Evolutionary conservation across 1,140 invertebrate genomes (phyloP), one percentile per base, ranked within the genome.

Genomic region (Ceratitis capitata): DNA sequence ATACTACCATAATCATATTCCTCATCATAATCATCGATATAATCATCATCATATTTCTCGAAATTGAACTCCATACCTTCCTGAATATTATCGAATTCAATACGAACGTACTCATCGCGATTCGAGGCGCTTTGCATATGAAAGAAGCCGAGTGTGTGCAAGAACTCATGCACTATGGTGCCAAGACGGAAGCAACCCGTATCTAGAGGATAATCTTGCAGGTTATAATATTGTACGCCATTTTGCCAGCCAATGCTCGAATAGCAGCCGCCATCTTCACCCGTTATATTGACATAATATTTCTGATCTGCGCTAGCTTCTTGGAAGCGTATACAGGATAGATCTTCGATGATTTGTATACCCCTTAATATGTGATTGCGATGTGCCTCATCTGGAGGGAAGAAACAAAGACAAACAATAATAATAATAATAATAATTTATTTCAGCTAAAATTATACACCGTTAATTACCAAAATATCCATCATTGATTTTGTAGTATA

Each of bases 1-100:
- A 97, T 94, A 86, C 96, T 97, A 4, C 90, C 89, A 86, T 95
- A 95, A 89, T 95, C 95, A 85, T 95, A 96, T 4, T 87, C 86
- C 85, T 92, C 87, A 0, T 92, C 92, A 85, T 92, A 94, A 85
- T 94, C 92, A 3, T 92, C 92, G 0, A 94, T 92, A 1, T 88
- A 92, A 0, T 88, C 84, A 3, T 88, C 88, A n/a, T 92, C 89
- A 51, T 94, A 94, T 87, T 94, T 94, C 7, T 93, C 91, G 85
- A 95, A 95, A 86, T 94, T 94, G 39, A 92, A 88, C 87, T 93
- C 92, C 69, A 88, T 92, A 5, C 88, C 89, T 0, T 89, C 86
- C 19, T 91, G 88, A 19, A 95, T 95, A 87, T 95, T 95, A 35
- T 93, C 89, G 88, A 92, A 93, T n/a, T 92, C 89, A 85, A 95